Base-by-base conservation (phyloP, 2,888 invertebrate genomes). In the Cantharis lateralis region DNA sequence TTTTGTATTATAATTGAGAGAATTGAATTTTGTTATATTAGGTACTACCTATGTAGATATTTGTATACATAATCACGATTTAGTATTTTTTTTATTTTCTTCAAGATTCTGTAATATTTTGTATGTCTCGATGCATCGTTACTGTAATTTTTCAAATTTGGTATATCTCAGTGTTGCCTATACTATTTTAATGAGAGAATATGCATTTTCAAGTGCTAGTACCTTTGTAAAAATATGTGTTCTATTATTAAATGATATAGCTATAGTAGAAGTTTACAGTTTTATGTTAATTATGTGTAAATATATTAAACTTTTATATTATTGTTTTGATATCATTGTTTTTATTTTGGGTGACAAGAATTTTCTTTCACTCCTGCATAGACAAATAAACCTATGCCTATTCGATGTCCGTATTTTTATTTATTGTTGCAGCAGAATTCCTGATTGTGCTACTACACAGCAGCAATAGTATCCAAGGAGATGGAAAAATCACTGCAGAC, bases 201-300 rank as follows among this genome's bases (percentile, higher is more conserved):
- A 86, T 85, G 85, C 86, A 86, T 85, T 85, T 84, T 85, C 84
- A 84, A 82, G 71, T 80, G 78, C 82, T 84, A 84, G 85, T 85
- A 85, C 84, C 85, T 86, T 85, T 85, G 83, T 87, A 85, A 85
- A 80, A 84, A 84, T 85, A 84, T 86, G 86, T 87, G 84, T 84
- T 82, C 70, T 70, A 75, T 75, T 75, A 72, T 71, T 77, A 72
- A 75, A 78, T 62, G 61, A 64, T 73, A 74, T 28, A 75, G 18
- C 70, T 70, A 66, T 48, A 15, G 62, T 75, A 73, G 72, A 72
- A 75, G 82, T 80, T 83, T 79, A 82, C 77, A 79, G 81, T 82
- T 84, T 86, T 86, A 85, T 84, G 86, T 86, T 86, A 86, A 84
- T 86, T 83, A 84, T 84, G 85, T 86, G 86, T 86, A 87, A 85